Evolutionary conservation across 2,113 vertebrate species (phyloP).

Genomic region (Microcebus lehilahytsara): DNA sequence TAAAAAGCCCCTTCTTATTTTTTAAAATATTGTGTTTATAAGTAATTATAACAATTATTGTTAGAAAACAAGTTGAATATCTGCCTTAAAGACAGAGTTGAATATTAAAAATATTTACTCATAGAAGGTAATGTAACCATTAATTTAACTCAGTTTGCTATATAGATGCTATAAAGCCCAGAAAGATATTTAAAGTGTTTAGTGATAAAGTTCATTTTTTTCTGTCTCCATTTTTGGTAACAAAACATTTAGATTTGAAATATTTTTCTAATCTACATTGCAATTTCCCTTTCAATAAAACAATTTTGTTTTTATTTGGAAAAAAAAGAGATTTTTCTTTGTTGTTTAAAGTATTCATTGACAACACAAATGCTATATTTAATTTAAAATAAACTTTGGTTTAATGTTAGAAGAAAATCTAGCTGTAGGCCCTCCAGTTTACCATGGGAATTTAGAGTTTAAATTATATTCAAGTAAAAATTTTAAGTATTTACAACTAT

Average conservation of each 20-base stretch:
- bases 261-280: not conserved
- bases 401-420: conserved; percentile 26
- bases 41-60: not conserved
- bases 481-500: not conserved
- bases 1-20: not conserved
- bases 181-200: conserved; percentile 19
- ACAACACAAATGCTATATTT: not conserved
- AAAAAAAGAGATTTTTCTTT: not conserved
- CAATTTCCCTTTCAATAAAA: not conserved
- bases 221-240: not conserved
- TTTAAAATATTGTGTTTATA: not conserved
- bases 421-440: not conserved
- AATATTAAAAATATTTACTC: not conserved
- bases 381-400: not conserved
- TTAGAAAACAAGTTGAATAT: not conserved
- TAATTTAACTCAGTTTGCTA: not conserved
- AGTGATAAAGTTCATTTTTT: not conserved
- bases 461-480: conserved; percentile 18
- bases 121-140: not conserved
- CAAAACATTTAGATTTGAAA: not conserved
- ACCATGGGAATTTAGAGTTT: not conserved
- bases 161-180: not conserved
- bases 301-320: not conserved
- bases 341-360: not conserved
- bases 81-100: not conserved